These are phyloP conservation scores for Typhlichthys subterraneus DNA, from an alignment of 2,797 vertebrate species.

Conservation along the genomic window DNA sequence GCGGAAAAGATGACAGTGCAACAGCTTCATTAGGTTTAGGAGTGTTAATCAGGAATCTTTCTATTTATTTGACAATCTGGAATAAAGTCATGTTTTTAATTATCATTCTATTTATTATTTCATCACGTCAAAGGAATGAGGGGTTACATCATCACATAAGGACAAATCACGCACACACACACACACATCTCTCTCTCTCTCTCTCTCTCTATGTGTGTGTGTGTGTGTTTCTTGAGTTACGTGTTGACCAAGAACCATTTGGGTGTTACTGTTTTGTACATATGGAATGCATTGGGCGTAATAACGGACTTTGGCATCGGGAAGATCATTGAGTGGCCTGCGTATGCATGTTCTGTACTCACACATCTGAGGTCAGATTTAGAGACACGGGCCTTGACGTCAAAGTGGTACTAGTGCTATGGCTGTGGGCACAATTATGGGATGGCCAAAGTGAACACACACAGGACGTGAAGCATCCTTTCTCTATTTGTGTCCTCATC, in stretches of 20 bases:
- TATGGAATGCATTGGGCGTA: constrained; percentile 30
- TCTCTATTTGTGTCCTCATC: constrained; percentile 58
- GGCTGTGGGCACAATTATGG: background rate
- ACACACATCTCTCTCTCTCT: no score
- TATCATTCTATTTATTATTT: no score
- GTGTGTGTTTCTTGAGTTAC: background rate
- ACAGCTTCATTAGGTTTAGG: background rate
- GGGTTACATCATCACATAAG: constrained; percentile 56
- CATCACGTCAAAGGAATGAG: constrained; percentile 42
- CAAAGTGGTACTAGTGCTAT: background rate
- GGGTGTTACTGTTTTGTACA: constrained; percentile 10
- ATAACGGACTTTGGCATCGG: constrained; percentile 45
- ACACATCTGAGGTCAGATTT: constrained; percentile 32
- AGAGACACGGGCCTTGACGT: constrained; percentile 10
- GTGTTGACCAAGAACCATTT: background rate
- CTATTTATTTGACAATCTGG: constrained; percentile 7
- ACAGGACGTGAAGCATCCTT: constrained; percentile 36
- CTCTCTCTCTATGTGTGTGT: constrained; percentile 8
- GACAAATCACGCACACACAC: background rate
- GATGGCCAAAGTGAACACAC: background rate
- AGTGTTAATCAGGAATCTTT: background rate
- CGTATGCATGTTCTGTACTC: constrained; percentile 45
- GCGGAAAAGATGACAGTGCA: background rate
- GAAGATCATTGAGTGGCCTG: constrained; percentile 40
- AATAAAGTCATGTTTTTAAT: constrained; percentile 15